phyloP scores from a whole-genome alignment of 2,113 vertebrate genomes.

The Gasterosteus aculeatus region DNA sequence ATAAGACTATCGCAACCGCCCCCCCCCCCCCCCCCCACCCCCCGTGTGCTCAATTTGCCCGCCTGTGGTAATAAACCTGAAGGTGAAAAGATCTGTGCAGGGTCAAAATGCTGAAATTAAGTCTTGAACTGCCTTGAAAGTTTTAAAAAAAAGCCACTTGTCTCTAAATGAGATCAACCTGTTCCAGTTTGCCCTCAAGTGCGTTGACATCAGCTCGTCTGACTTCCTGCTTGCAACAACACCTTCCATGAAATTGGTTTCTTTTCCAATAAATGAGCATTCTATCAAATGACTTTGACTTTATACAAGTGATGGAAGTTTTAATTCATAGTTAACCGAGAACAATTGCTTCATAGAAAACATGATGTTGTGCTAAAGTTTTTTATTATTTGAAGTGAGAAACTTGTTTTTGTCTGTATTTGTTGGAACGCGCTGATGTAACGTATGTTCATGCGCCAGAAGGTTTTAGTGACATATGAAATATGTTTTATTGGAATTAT shows the following conservation, averaged over 20 bases:
- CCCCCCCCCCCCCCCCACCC: background rate
- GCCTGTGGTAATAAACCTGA: slow-evolving; percentile 55
- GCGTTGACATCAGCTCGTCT: background rate
- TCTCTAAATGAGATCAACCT: slow-evolving; percentile 14
- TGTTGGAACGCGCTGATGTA: background rate
- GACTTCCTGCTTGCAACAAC: slow-evolving; percentile 4
- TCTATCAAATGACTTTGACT: background rate
- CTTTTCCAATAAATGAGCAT: slow-evolving; percentile 3
- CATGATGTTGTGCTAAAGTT: background rate
- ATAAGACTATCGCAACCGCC: slow-evolving; percentile 53
- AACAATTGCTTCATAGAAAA: background rate
- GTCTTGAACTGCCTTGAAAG: background rate
- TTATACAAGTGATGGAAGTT: background rate
- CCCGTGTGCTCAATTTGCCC: slow-evolving; percentile 54
- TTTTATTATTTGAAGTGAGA: background rate
- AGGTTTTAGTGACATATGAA: background rate
- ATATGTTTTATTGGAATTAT: background rate
- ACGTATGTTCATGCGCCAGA: background rate
- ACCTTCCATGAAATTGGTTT: background rate
- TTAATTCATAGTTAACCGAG: background rate
- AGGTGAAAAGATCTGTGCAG: slow-evolving; percentile 28
- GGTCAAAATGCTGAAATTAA: slow-evolving; percentile 22
- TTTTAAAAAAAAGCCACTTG: slow-evolving; percentile 9
- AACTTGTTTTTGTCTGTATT: background rate
- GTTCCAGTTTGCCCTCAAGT: slow-evolving; percentile 9